Conservation (phyloP, 1,140 invertebrate species). For the Drosophila santomea region DNA sequence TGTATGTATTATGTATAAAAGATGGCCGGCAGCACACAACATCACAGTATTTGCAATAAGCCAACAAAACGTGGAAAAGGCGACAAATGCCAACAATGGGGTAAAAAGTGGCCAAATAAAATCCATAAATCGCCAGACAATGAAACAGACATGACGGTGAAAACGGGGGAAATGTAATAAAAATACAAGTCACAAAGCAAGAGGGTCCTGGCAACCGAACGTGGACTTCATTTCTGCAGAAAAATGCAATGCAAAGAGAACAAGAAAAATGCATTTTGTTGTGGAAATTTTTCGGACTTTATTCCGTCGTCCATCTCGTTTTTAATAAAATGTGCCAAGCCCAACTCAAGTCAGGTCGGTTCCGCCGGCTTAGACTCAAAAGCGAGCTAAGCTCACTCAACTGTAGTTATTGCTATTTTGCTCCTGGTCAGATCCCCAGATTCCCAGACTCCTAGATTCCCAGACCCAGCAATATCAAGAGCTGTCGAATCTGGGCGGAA, state of each 20-base stretch:
- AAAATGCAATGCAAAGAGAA: constrained; percentile 7
- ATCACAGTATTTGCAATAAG: constrained; percentile 67
- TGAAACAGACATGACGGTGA: constrained; percentile 43
- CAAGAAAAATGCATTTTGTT: constrained; percentile 37
- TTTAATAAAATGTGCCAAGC: constrained; percentile 73
- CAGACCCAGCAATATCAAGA: constrained; percentile 41
- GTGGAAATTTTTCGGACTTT: constrained; percentile 57
- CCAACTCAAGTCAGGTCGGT: constrained; percentile 38
- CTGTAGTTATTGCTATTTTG: constrained; percentile 47
- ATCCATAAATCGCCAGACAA: constrained; percentile 80
- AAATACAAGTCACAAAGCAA: constrained; percentile 63
- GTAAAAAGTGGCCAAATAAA: constrained; percentile 79
- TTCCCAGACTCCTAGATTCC: neutral
- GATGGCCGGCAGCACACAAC: constrained; percentile 22
- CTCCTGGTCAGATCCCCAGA: constrained; percentile 8
- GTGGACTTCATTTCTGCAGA: constrained; percentile 58
- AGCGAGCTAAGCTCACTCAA: constrained; percentile 47
- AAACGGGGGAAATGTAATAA: constrained; percentile 46
- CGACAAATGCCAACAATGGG: constrained; percentile 73
- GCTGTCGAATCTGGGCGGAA: constrained; percentile 52
- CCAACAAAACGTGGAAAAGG: constrained; percentile 71
- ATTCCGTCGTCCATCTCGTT: constrained; percentile 70
- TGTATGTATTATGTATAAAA: constrained; percentile 1
- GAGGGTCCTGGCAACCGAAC: constrained; percentile 33
- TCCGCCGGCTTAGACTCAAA: constrained; percentile 30